Percentiles rank a stretch among this genome's conserved stretches.
phyloP scores from a whole-genome alignment of 2,888 invertebrate species.

The Yponomeuta malinellus region DNA sequence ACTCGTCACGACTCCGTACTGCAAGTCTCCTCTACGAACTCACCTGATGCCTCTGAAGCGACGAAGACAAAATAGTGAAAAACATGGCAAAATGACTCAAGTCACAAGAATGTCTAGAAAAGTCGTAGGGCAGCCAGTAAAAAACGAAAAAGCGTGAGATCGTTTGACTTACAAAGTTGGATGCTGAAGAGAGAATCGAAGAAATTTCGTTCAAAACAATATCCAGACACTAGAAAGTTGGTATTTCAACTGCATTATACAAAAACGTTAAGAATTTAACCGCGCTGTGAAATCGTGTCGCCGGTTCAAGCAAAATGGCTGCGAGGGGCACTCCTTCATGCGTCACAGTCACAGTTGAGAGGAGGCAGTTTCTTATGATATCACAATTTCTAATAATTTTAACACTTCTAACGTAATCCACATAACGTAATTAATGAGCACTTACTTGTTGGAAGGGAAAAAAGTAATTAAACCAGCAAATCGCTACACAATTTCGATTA shows the following conservation, averaged over 20 bases:
- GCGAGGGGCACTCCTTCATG: conserved; percentile 75
- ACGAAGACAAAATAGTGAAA: not conserved
- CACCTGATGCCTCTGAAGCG: not conserved
- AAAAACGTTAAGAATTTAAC: conserved; percentile 28
- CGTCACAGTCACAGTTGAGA: conserved; percentile 73
- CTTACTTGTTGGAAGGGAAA: conserved; percentile 76
- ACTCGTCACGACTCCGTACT: conserved; percentile 27
- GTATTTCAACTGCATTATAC: not conserved
- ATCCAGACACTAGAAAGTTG: not conserved
- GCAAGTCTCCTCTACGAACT: not conserved
- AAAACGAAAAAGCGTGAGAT: not conserved
- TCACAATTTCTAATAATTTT: conserved; percentile 30
- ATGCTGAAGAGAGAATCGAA: not conserved
- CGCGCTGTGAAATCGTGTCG: conserved; percentile 71
- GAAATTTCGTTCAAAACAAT: not conserved
- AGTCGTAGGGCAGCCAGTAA: not conserved
- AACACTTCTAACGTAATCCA: conserved; percentile 48
- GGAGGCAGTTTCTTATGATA: conserved; percentile 36
- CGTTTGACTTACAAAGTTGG: not conserved
- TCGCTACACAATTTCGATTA: conserved; percentile 71
- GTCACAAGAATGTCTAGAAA: not conserved
- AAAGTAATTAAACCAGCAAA: conserved; percentile 73
- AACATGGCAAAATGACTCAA: not conserved
- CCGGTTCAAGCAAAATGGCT: conserved; percentile 76
- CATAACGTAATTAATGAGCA: conserved; percentile 52